Evolutionary conservation across 2,888 invertebrate species (phyloP).

Genomic region (Leptopilina myrica): DNA sequence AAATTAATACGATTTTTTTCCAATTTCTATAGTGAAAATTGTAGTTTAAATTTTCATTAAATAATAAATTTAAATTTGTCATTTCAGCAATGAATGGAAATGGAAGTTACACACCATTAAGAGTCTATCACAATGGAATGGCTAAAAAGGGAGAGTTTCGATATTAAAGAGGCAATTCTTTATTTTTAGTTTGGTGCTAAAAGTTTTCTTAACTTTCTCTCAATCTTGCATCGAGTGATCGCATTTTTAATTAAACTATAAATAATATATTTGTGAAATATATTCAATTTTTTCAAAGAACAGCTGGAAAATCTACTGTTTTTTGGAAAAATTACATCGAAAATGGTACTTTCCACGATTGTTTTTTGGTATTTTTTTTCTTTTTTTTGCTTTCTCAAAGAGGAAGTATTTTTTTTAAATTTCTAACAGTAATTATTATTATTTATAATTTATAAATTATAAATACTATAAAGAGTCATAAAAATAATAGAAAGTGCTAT

Average conservation of each 20-base stretch:
- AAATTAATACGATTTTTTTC: no score
- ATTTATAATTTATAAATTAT: background rate
- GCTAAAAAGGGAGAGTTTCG: constrained; percentile 90
- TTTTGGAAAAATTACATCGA: no score
- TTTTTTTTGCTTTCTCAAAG: background rate
- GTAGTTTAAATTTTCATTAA: no score
- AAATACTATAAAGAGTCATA: background rate
- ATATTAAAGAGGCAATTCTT: constrained; percentile 79
- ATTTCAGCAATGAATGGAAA: constrained; percentile 81
- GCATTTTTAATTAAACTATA: background rate
- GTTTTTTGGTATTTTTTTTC: no score
- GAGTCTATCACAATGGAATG: constrained; percentile 89
- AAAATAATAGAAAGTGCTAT: constrained; percentile 7
- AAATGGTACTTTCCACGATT: no score
- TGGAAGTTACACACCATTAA: constrained; percentile 87
- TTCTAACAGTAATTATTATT: background rate
- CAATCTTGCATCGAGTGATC: background rate
- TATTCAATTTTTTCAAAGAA: no score
- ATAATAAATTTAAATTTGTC: background rate
- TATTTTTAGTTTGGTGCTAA: constrained; percentile 9
- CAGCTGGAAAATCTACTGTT: no score
- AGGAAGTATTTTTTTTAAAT: background rate
- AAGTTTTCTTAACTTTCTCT: background rate
- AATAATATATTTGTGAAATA: background rate
- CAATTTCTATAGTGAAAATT: no score